Evolutionary conservation across 2,888 invertebrate species (phyloP).

Genomic region (Acrobasis suavella): DNA sequence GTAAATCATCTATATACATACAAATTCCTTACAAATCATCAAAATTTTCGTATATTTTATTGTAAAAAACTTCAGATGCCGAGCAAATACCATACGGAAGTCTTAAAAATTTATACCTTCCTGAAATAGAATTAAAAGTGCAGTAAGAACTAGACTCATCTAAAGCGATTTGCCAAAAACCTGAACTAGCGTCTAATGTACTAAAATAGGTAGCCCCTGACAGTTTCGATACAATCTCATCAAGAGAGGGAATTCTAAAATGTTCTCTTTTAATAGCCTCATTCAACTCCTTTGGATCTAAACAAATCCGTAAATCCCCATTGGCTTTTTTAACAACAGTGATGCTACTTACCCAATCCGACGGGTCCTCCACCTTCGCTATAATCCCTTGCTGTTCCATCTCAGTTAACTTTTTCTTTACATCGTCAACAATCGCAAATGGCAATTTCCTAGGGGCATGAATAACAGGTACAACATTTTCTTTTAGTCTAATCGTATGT

Average conservation of each 20-base stretch:
- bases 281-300: not conserved
- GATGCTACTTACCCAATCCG: not conserved
- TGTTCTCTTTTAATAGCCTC: not conserved
- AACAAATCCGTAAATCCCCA: conserved; percentile 1
- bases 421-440: conserved; percentile 14
- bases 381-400: conserved; percentile 6
- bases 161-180: not conserved
- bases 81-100: not conserved
- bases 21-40: conserved; percentile 24
- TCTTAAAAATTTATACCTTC: not conserved
- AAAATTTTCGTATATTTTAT: conserved; percentile 13
- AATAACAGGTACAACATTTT: conserved; percentile 16
- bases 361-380: not conserved
- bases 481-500: conserved; percentile 22
- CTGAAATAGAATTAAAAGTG: not conserved
- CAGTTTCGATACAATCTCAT: not conserved
- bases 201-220: not conserved
- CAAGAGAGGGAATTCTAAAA: not conserved
- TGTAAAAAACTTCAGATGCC: not conserved
- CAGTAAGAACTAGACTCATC: not conserved
- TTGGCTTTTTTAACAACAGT: not conserved
- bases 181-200: not conserved
- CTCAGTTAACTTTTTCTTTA: conserved; percentile 17
- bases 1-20: conserved; percentile 24
- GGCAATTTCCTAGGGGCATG: conserved; percentile 26